Evolutionary conservation across 2,888 invertebrate genomes (phyloP), one percentile per base, ranked within the genome.

Genomic region (Buathra laborator): DNA sequence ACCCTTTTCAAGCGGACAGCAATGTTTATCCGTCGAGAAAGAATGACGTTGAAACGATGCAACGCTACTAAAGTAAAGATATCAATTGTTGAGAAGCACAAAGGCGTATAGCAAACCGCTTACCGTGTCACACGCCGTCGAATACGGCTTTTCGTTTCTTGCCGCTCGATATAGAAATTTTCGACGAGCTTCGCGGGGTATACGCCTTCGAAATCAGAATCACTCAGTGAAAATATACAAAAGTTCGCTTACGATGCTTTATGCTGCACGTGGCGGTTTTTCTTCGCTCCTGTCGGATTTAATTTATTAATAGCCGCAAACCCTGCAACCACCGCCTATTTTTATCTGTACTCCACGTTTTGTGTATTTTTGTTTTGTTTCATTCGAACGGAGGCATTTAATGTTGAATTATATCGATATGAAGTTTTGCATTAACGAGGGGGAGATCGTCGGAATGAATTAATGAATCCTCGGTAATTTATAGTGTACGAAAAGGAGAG

Each of bases 281-380:
- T 67, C 59, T 37, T 64, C 29, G 62, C 29, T 62, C 51, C 16
- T 51, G 72, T 48, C 46, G 44, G 67, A 75, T 70, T 70, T 32
- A 9, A 51, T 56, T 75, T 85, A 85, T 85, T 85, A 85, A 85
- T 85, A 85, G 75, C 74, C 71, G n/a, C 37, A 12, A 32, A 10
- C 12, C 48, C 56, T 6, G 14, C 29, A 29, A 6, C 53, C 19
- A 43, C 53, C 64, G 19, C 4, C 6, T 32, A 32, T 64, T 70
- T 44, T 62, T 70, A 68, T 76, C 64, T 3, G 16, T 37, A 37
- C 37, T 37, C 29, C 16, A 16, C 16, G n/a, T 51, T 14, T 51
- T n/a, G 14, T 51, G 51, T 70, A 24, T 70, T 70, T 51, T 32
- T 56, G 3, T n/a, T 16, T 16, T 56, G 14, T 62, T 64, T 70